These are phyloP conservation scores for Uria aalge DNA, from an alignment of 2,113 vertebrate species.

Conservation along the genomic window DNA sequence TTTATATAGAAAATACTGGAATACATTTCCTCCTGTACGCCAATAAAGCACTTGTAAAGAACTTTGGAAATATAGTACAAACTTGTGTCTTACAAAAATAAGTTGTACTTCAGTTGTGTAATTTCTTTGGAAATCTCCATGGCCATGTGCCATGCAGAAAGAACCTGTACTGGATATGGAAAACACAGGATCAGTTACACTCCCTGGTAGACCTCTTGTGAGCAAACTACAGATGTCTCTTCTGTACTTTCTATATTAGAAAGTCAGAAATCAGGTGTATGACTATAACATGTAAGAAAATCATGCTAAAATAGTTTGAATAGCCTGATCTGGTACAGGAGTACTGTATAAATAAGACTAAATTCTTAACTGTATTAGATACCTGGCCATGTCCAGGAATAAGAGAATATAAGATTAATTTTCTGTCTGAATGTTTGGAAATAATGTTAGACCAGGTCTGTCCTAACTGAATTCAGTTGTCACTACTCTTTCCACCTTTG, in stretches of 20 bases:
- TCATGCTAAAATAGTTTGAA: neutral
- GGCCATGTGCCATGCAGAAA: neutral
- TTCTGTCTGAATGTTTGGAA: neutral
- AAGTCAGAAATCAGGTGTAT: neutral
- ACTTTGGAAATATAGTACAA: neutral
- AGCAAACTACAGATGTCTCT: neutral
- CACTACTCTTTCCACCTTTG: neutral
- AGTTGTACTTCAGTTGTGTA: neutral
- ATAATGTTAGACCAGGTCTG: neutral
- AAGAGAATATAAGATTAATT: neutral
- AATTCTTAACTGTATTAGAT: neutral
- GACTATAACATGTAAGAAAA: neutral
- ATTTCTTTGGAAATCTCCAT: neutral
- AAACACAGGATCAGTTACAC: neutral
- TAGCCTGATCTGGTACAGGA: neutral
- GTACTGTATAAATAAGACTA: neutral
- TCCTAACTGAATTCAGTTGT: neutral
- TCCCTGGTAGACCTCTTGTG: neutral
- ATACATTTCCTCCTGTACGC: neutral
- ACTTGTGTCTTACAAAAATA: neutral
- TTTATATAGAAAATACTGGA: neutral
- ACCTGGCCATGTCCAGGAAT: neutral
- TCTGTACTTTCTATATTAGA: neutral
- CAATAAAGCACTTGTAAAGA: neutral
- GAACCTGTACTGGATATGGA: neutral